These are phyloP conservation scores for Cyprinella venusta DNA, from an alignment of 2,797 vertebrate genomes.

Conservation along the genomic window DNA sequence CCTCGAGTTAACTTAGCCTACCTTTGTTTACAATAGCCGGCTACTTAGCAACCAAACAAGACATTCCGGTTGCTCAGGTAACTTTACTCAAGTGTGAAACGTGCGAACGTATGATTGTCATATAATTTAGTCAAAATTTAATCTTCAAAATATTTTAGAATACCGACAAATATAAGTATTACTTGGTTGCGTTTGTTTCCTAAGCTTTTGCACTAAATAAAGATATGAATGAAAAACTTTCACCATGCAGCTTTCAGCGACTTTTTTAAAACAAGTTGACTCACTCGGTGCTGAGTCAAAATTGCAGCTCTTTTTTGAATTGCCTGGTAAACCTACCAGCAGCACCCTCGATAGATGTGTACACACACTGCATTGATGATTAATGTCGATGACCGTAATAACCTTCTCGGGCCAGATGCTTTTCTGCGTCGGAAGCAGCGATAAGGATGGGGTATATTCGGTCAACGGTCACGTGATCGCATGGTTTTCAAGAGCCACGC, in stretches of 20 bases:
- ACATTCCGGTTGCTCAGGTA: slow-evolving; percentile 11
- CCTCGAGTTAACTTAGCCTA: background rate
- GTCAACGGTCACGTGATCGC: slow-evolving; percentile 14
- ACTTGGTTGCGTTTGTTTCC: background rate
- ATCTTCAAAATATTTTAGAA: background rate
- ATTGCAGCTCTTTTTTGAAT: background rate
- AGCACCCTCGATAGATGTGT: background rate
- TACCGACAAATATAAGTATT: background rate
- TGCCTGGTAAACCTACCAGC: background rate
- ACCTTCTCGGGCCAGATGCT: slow-evolving; percentile 10
- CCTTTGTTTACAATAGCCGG: background rate
- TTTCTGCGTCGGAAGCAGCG: background rate
- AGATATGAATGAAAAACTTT: background rate
- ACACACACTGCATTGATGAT: background rate
- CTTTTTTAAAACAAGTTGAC: no score
- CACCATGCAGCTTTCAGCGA: background rate
- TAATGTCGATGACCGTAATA: slow-evolving; percentile 18
- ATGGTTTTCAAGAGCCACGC: background rate
- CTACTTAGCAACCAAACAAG: background rate
- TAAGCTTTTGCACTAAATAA: background rate
- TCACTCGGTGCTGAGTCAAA: no score
- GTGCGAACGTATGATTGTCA: background rate
- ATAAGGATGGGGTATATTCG: no score
- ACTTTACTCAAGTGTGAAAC: background rate
- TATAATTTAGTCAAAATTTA: background rate